phyloP scores from a whole-genome alignment of 2,888 invertebrate genomes.

The Sphinx pinastri region DNA sequence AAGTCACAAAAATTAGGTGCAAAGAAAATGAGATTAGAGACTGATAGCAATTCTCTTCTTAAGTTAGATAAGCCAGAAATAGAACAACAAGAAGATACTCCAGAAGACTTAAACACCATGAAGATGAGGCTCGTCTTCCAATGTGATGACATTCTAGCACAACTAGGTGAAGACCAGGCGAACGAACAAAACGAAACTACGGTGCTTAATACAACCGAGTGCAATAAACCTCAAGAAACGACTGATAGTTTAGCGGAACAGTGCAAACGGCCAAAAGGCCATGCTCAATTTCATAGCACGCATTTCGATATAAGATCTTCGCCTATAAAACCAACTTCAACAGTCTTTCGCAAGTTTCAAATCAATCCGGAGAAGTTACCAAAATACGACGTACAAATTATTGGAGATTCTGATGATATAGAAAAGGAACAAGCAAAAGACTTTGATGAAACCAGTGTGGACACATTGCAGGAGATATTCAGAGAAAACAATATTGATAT shows the following conservation, averaged over 20 bases:
- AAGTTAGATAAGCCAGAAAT: conserved; percentile 61
- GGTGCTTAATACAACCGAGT: conserved; percentile 28
- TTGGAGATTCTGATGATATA: conserved; percentile 60
- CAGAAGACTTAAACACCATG: conserved; percentile 29
- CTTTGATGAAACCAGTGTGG: conserved; percentile 26
- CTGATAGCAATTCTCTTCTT: conserved; percentile 48
- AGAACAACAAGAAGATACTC: conserved; percentile 18
- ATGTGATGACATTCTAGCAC: conserved; percentile 25
- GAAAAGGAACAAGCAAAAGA: conserved; percentile 34
- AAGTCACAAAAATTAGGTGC: conserved; percentile 48
- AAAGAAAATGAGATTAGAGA: conserved; percentile 67
- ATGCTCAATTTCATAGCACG: conserved; percentile 70
- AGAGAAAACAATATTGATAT: conserved; percentile 54
- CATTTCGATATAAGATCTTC: conserved; percentile 78
- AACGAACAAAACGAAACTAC: conserved; percentile 15
- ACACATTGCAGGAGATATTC: conserved; percentile 58
- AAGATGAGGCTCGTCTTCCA: conserved; percentile 20
- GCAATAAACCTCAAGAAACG: conserved; percentile 28
- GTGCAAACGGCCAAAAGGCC: conserved; percentile 47
- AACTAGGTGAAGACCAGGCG: conserved; percentile 25
- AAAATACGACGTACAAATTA: conserved; percentile 65
- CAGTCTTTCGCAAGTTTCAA: conserved; percentile 74
- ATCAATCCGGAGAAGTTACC: conserved; percentile 70
- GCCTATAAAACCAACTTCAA: conserved; percentile 73
- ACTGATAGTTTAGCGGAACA: conserved; percentile 32